Evolutionary conservation across 2,888 invertebrate species (phyloP).

Genomic region (Anorthoa munda): DNA sequence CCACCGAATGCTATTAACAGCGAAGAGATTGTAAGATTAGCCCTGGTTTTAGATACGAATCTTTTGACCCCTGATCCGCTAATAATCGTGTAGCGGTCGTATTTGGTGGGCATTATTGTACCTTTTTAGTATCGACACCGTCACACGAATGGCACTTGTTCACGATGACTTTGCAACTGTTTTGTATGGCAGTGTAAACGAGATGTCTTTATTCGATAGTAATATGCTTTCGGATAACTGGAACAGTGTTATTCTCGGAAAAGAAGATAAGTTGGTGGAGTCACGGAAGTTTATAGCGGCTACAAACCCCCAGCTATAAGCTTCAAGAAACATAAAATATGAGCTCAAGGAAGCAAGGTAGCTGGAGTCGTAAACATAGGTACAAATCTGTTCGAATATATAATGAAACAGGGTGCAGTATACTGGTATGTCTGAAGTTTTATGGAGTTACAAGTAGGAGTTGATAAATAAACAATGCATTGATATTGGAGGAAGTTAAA

Average conservation of each 20-base stretch:
- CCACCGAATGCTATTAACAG: conserved; percentile 66
- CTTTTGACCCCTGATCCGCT: conserved; percentile 85
- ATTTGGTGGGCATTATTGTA: conserved; percentile 79
- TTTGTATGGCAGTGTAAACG: conserved; percentile 52
- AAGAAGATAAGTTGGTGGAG: neutral
- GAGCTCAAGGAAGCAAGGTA: conserved; percentile 14
- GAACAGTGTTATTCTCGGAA: conserved; percentile 16
- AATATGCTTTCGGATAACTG: conserved; percentile 33
- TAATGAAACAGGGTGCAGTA: neutral
- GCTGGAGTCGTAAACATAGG: conserved; percentile 32
- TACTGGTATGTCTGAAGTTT: conserved; percentile 1
- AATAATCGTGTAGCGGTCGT: conserved; percentile 83
- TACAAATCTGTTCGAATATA: conserved; percentile 38
- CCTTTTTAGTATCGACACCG: conserved; percentile 76
- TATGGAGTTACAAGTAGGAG: conserved; percentile 8
- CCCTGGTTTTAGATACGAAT: conserved; percentile 81
- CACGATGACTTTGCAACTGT: conserved; percentile 58
- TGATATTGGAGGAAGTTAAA: neutral
- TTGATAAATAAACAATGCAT: neutral
- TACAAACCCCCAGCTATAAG: conserved; percentile 18
- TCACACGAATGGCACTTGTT: conserved; percentile 72
- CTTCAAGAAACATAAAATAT: conserved; percentile 38
- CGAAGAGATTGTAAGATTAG: conserved; percentile 76
- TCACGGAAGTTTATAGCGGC: neutral
- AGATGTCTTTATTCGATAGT: conserved; percentile 60